Evolutionary conservation across 2,888 invertebrate species (phyloP), one percentile per base, ranked within the genome.

Genomic region (Augochlorella aurata): DNA sequence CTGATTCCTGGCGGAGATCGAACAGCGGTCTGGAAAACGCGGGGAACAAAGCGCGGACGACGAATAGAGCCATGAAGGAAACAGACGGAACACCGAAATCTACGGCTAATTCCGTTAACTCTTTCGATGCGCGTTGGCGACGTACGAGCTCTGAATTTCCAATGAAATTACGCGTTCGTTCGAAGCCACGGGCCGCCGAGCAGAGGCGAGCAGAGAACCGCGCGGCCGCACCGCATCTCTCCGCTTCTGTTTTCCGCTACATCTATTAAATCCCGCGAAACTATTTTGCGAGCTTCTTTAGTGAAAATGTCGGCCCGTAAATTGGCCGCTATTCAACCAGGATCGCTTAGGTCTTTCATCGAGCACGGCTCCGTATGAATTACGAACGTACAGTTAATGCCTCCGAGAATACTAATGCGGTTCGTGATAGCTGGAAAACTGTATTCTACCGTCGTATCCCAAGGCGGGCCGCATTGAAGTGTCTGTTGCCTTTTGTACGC

Each of bases 331-430:
- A 74, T 82, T 82, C 82, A 77, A 44, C n/a, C 7, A 63, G 44
- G 50, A 74, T 82, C 70, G 49, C 70, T 82, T 70, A 77, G 70
- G 63, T 52, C 67, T 82, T 74, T 74, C 82, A 82, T 77, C 54
- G 73, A 74, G 24, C 50, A 73, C 68, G 21, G 29, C 24, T 61
- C 29, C 29, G 66, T 70, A 70, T 54, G 82, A 82, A 70, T 82
- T 68, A 74, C 73, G 38, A 72, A 68, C 69, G 29, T 73, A 54
- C 16, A 67, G 61, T 71, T 82, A 74, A 70, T 82, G 29, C 73
- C 66, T 38, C 12, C 47, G 74, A 45, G 82, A 74, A 74, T 82
- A 67, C 70, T 47, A 77, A 82, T 47, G 58, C 54, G 38, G 50
- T 61, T 69, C 77, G 21, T 44, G 49, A 63, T 77, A 71, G 66